A percentile compares a stretch with the other conserved stretches of the same genome.
These are phyloP conservation scores for Melanerpes aurifrons DNA, from an alignment of 2,113 vertebrate species.

Conservation along the genomic window DNA sequence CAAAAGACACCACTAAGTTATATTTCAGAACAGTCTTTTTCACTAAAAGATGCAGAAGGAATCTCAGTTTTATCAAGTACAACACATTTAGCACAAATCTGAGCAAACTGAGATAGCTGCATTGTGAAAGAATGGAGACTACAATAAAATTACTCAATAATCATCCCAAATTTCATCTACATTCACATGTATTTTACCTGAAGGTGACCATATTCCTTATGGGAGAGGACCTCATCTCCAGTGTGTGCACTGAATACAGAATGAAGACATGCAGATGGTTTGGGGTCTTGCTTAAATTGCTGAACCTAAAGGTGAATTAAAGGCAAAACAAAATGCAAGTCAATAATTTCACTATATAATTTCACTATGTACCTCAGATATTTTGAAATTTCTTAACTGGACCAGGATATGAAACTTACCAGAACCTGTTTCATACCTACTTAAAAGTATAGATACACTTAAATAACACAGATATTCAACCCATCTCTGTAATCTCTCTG, in stretches of 20 bases:
- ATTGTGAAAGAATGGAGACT: background rate
- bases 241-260: conserved; percentile 89
- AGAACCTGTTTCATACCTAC: background rate
- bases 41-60: background rate
- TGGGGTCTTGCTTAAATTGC: conserved; percentile 94
- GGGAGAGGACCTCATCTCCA: conserved; percentile 88
- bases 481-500: background rate
- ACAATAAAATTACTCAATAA: background rate
- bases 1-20: background rate
- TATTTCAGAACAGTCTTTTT: background rate
- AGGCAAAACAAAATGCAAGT: conserved; percentile 21
- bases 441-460: background rate
- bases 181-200: conserved; percentile 80
- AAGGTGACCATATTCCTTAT: conserved; percentile 88
- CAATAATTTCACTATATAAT: background rate
- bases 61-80: background rate
- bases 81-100: background rate
- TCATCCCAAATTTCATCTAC: background rate
- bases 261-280: conserved; percentile 91
- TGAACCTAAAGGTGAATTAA: conserved; percentile 82
- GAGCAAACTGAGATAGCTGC: background rate
- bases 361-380: background rate
- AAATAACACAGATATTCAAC: background rate
- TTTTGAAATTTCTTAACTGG: background rate
- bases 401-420: background rate